Base-by-base conservation (phyloP, 2,888 invertebrate species). In the Volucella inflata region DNA sequence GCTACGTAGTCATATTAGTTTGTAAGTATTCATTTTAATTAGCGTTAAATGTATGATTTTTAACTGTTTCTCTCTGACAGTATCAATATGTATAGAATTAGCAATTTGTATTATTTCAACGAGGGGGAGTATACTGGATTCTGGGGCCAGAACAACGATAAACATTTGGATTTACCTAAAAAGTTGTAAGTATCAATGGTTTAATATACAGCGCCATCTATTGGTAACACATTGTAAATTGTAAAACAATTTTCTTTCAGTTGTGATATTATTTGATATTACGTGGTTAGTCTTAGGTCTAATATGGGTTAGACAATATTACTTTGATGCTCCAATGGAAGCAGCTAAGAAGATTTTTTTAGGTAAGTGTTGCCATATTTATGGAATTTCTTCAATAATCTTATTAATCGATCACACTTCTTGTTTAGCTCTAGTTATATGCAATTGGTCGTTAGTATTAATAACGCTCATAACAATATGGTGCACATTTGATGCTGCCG, bases 401-500 rank as follows among this genome's bases (percentile, higher is more conserved):
- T 74, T 40, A 36, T 50, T 1, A 21, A 53, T 50, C 16, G 1
- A 38, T 65, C 44, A 9, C 12, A 2, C 40, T 50, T 12, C 10
- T 4, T 14, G 36, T 75, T 72, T 17, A 96, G 96, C 95, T 88
- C 94, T 96, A 90, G 95, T 96, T 88, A 94, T 96, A 88, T 95
- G 95, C 91, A 96, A 96, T 91, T 96, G 95, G 95, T 94, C 95
- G 87, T 94, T 97, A 85, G 91, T 96, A 83, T 93, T 96, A 75
- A 94, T 95, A 77, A 94, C 96, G 68, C 90, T 96, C 85, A 94
- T 96, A 87, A 96, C 96, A 6, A 95, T 96, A 44, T 97, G 97
- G 96, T 97, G 97, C 92, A 96, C 96, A 2, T 97, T 96, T 92
- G 97, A 97, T 92, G 94, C 96, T 0, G 97, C 97, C n/a, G 97